phyloP scores from a whole-genome alignment of 2,888 invertebrate genomes.

The Himalopsyche kuldschensis region DNA sequence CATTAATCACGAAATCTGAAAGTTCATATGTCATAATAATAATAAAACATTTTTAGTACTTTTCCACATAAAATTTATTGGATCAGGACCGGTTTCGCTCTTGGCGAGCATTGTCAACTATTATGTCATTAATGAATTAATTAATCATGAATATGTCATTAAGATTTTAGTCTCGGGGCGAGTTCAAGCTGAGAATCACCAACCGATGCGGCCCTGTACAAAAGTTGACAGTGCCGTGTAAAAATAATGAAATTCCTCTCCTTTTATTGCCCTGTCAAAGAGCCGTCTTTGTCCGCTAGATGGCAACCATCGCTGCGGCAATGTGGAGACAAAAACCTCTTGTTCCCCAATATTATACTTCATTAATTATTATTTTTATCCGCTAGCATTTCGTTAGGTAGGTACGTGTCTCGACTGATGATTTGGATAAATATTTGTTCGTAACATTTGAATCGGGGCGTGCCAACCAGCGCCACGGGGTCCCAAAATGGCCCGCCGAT shows the following conservation, averaged over 20 bases:
- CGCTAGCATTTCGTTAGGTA: conserved; percentile 10
- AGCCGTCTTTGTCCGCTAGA: neutral
- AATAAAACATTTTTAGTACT: no score
- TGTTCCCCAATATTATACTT: neutral
- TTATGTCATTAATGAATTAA: no score
- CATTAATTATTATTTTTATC: neutral
- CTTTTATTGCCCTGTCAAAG: conserved; percentile 35
- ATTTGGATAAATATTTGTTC: conserved; percentile 10
- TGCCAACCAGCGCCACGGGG: neutral
- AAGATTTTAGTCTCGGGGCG: no score
- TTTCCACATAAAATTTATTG: no score
- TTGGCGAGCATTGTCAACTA: no score
- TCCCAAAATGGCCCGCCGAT: neutral
- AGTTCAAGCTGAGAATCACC: neutral
- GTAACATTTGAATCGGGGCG: neutral
- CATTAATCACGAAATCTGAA: no score
- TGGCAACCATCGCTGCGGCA: neutral
- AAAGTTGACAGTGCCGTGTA: conserved; percentile 22
- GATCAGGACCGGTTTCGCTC: no score
- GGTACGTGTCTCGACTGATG: conserved; percentile 14
- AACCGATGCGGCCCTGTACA: conserved; percentile 13
- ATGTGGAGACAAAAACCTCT: neutral
- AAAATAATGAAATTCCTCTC: conserved; percentile 37
- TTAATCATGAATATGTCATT: no score
- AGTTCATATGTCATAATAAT: no score